Evolutionary conservation across 2,113 vertebrate species (phyloP).

Genomic region (Redunca redunca): DNA sequence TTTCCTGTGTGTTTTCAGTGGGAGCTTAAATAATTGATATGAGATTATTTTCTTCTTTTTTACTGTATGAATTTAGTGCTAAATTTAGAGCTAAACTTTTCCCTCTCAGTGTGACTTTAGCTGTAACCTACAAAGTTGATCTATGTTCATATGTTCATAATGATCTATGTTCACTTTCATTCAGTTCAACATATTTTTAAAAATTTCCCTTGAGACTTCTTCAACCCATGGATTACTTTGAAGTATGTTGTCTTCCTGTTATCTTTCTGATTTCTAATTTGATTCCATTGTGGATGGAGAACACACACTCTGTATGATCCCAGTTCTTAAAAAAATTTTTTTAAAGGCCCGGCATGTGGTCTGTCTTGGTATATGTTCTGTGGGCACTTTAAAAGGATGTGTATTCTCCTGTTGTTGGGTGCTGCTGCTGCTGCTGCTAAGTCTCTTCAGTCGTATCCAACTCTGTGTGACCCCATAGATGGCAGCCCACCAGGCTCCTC

Average conservation of each 20-base stretch:
- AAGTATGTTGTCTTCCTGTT: background rate
- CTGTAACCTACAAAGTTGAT: background rate
- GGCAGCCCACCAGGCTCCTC: no score
- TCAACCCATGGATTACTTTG: background rate
- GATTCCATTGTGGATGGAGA: background rate
- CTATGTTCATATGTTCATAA: no score
- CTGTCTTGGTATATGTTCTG: background rate
- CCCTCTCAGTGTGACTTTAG: background rate
- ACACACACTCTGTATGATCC: background rate
- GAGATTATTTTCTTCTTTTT: background rate
- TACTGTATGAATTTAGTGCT: background rate
- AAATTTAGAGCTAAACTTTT: background rate
- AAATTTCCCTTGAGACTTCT: background rate
- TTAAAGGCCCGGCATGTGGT: background rate
- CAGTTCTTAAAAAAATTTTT: background rate
- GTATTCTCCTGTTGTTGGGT: background rate
- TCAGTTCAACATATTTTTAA: background rate
- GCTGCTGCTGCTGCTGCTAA: no score
- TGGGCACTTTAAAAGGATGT: background rate
- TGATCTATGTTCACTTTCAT: background rate
- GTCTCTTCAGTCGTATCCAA: no score
- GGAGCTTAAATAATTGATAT: background rate
- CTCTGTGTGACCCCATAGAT: no score
- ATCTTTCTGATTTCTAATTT: background rate
- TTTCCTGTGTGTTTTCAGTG: background rate